phyloP scores from a whole-genome alignment of 2,797 vertebrate species.

The Eidolon dupreanum region DNA sequence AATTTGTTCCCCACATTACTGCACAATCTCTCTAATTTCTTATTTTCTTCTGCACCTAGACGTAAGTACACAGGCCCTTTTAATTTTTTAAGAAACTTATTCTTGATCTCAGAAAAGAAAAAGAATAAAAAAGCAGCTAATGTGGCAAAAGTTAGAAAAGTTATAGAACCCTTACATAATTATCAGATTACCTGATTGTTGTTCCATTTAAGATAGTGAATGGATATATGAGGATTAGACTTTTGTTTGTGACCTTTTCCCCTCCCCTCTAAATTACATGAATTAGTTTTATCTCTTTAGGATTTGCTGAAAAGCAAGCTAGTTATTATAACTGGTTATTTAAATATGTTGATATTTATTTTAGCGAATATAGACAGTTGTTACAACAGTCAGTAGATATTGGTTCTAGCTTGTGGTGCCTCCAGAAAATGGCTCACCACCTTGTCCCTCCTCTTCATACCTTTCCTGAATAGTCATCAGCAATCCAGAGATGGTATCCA shows the following conservation, averaged over 20 bases:
- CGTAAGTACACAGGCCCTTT: background rate
- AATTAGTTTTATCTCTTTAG: background rate
- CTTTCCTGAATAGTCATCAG: background rate
- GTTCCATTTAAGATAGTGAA: background rate
- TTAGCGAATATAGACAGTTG: background rate
- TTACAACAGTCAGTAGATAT: background rate
- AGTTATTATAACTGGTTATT: background rate
- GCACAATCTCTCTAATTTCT: background rate
- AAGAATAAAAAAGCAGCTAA: background rate
- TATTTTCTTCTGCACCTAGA: background rate
- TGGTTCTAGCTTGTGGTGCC: background rate
- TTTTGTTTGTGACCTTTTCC: background rate
- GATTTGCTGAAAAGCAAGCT: background rate
- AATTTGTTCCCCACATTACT: background rate
- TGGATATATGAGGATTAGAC: background rate
- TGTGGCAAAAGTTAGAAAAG: background rate
- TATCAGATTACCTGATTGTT: too few relatives aligned
- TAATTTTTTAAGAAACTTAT: background rate
- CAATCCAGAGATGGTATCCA: background rate
- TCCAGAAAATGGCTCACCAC: background rate
- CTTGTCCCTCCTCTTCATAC: background rate
- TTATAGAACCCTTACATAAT: background rate
- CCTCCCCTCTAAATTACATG: background rate
- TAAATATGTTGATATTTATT: background rate
- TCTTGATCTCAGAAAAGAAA: background rate